Percentiles rank a stretch among this genome's conserved stretches.
Conservation (phyloP, 37 sponge, comb jelly and placozoan genomes). For the Haliclona indistincta region DNA sequence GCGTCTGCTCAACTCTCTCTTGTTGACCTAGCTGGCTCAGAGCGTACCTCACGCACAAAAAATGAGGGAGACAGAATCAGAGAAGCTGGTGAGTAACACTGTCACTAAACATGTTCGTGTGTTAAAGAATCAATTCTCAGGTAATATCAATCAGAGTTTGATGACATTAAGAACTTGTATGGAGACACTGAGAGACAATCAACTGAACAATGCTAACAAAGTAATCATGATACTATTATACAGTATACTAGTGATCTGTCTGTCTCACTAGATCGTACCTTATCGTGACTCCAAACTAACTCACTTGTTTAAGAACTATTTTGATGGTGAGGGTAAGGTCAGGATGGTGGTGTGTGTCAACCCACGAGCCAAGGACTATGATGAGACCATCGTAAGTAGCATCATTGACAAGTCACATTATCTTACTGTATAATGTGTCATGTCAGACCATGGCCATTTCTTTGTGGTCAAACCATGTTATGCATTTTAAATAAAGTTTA, state of each 20-base stretch:
- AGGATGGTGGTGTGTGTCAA: slow-evolving; percentile 94
- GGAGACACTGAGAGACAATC: slow-evolving; percentile 95
- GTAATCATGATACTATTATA: too few relatives aligned
- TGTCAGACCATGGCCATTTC: too few relatives aligned
- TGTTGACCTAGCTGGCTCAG: slow-evolving; percentile 98
- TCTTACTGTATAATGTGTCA: too few relatives aligned
- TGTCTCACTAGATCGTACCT: slow-evolving; percentile 83
- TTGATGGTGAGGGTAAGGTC: slow-evolving; percentile 97
- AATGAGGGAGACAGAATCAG: slow-evolving; percentile 79
- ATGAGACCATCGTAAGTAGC: slow-evolving; percentile 90
- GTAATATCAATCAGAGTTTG: slow-evolving; percentile 87
- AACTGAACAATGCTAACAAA: slow-evolving; percentile 58
- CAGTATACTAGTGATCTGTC: neutral
- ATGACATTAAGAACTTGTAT: slow-evolving; percentile 95
- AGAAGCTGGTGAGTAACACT: slow-evolving; percentile 73
- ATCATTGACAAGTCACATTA: neutral
- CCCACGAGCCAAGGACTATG: slow-evolving; percentile 88
- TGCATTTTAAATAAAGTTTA: neutral
- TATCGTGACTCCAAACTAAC: slow-evolving; percentile 98
- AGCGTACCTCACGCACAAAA: slow-evolving; percentile 87
- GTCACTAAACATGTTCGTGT: neutral
- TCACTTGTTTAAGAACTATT: slow-evolving; percentile 96
- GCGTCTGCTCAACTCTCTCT: slow-evolving; percentile 87
- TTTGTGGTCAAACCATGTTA: too few relatives aligned
- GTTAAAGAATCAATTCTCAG: slow-evolving; percentile 16